Evolutionary conservation across 2,113 vertebrate species (phyloP), one percentile per base, ranked within the genome.

Genomic region (Turnix velox): DNA sequence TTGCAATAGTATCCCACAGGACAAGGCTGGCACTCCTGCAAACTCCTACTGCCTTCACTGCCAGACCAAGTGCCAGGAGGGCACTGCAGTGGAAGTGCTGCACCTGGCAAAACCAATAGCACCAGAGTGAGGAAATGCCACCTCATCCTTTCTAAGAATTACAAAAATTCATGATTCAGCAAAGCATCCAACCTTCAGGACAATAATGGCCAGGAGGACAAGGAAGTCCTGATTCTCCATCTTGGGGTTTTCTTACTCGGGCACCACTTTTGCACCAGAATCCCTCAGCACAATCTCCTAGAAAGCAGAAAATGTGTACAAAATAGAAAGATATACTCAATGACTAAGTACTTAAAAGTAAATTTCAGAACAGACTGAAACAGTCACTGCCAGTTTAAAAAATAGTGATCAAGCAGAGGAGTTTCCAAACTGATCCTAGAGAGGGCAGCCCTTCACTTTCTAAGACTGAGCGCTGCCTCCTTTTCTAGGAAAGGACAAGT

Each of bases 191-290:
- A 99, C 99, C 99, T 97, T 96, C 81, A 42, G 98, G 97, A 72
- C 99, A 99, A 89, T 98, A 99, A 92, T 98, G 97, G 18, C 98
- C 99, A 59, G 96, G 75, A 1, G 98, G 98, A 89, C 99, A 99
- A 83, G 95, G 94, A 23, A 89, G 87, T 30, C 99, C 99, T 7
- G 97, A 96, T 7, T 96, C 66, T 78, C 97, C 97, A 16, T 98
- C 97, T 18, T 79, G 61, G 8, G 99, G 99, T 33, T 93, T 96
- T 33, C 96, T 97, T 67, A 98, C 97, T 4, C 46, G 63, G 15
- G 98, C 97, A 35, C 98, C 98, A 10, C 90, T 45, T 78, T 72
- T 98, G 73, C 99, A 99, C 98, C 98, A 99, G 94, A 98, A 98
- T 6, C 99, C 99, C 76, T 97, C 97, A 12, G 96, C 92, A 57